Conservation (phyloP, 2,113 vertebrate species). For the Epinephelus moara region DNA sequence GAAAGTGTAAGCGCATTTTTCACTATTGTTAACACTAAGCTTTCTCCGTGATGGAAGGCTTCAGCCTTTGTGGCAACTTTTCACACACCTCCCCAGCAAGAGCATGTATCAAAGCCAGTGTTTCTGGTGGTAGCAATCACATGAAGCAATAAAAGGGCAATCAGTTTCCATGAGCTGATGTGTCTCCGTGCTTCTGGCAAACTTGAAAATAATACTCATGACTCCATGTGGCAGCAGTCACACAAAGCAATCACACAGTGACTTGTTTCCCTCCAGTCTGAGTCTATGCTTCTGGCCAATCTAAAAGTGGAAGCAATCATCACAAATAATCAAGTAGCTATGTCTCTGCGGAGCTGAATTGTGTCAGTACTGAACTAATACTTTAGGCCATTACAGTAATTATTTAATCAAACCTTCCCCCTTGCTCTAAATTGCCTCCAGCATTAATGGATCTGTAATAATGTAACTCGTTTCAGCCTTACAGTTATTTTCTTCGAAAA, state of each 20-base stretch:
- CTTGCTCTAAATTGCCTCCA: constrained; percentile 2
- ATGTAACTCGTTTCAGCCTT: constrained; percentile 9
- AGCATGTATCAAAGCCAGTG: background rate
- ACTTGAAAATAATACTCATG: constrained; percentile 27
- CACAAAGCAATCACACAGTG: constrained; percentile 42
- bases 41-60: background rate
- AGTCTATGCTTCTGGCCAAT: constrained; percentile 32
- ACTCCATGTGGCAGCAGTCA: constrained; percentile 27
- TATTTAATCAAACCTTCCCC: constrained; percentile 37
- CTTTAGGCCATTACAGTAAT: constrained; percentile 30
- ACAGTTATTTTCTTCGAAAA: background rate
- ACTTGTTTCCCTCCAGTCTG: constrained; percentile 16
- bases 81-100: background rate
- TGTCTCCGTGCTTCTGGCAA: constrained; percentile 23
- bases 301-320: constrained; percentile 42
- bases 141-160: constrained; percentile 45
- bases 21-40: background rate
- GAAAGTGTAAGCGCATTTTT: background rate
- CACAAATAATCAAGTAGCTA: constrained; percentile 34
- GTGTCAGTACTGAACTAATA: constrained; percentile 16
- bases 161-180: constrained; percentile 33
- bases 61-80: constrained; percentile 19
- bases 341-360: constrained; percentile 1
- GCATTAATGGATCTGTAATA: background rate
- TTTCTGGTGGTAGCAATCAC: constrained; percentile 39